Base-by-base conservation (phyloP, 2,888 invertebrate species). In the Drosophila kuntzei region DNA sequence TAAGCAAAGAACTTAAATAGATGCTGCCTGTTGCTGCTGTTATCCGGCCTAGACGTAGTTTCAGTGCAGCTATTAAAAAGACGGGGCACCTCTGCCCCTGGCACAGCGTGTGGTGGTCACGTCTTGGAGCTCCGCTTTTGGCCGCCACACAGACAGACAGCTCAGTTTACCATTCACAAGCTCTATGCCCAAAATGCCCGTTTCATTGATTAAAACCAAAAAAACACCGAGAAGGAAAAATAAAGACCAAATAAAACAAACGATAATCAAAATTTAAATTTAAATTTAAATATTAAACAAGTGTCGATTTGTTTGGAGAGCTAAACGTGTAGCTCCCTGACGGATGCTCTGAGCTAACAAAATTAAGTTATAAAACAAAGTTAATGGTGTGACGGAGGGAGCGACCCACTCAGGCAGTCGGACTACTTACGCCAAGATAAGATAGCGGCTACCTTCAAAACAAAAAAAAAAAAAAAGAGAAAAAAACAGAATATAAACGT, bases 281-380 rank as follows among this genome's bases (percentile, higher is more conserved):
- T 36, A 50, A 34, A 71, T 87, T 87, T 76, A 65, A 84, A 87
- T 82, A 85, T 80, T 72, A 82, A 73, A 87, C 73, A 85, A 87
- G 82, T 82, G 82, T 85, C 87, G 80, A 82, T 85, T 80, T 78
- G 70, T 61, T 37, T 55, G 18, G 12, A 39, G 53, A 50, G 41
- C 27, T 25, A 7, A 47, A 44, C 27, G 27, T 14, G 18, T 29
- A 20, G 47, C 43, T 57, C 32, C 44, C 18, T 37, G 57, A 50
- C 60, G 32, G 44, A 43, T 51, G 20, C 27, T 20, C 20, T 25
- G 32, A 22, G n/a, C 14, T 8, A 44, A 36, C 39, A 53, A 74
- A 87, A 84, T 87, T 79, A 81, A 87, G 83, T 84, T 87, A 87
- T 84, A 87, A 87, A 84, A 79, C 70, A 81, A 77, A 77, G 72